Evolutionary conservation across 2,113 vertebrate genomes (phyloP).

Genomic region (Sebastes fasciatus): DNA sequence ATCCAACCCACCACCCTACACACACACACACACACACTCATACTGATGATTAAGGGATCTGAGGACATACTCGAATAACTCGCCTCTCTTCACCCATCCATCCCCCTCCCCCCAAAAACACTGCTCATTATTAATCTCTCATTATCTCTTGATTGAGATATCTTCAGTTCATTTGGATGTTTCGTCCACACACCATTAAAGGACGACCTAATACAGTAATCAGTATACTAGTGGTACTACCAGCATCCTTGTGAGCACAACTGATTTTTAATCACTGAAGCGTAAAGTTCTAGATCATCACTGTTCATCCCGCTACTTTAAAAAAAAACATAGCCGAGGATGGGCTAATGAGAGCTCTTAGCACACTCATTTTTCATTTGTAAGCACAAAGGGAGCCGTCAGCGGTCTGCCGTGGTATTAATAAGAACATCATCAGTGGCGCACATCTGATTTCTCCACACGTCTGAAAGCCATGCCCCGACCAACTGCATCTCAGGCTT

Average conservation of each 20-base stretch:
- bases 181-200: conserved; percentile 45
- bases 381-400: conserved; percentile 49
- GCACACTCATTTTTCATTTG: conserved; percentile 41
- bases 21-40: conserved; percentile 16
- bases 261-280: conserved; percentile 43
- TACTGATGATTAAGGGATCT: conserved; percentile 46
- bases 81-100: conserved; percentile 16
- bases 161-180: conserved; percentile 16
- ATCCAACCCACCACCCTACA: not conserved
- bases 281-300: conserved; percentile 40
- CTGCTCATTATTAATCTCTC: conserved; percentile 31
- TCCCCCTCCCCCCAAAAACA: not conserved
- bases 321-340: conserved; percentile 15
- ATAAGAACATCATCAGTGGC: conserved; percentile 46
- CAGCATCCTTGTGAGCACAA: conserved; percentile 32
- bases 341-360: conserved; percentile 39
- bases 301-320: conserved; percentile 27
- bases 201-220: conserved; percentile 21
- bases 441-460: conserved; percentile 36
- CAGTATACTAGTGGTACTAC: conserved; percentile 27
- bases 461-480: conserved; percentile 2
- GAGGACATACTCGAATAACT: conserved; percentile 9
- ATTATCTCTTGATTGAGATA: conserved; percentile 47
- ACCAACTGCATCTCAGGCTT: conserved; percentile 3
- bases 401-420: conserved; percentile 24